Percentiles rank a stretch among this genome's conserved stretches.
These are phyloP conservation scores for Sphaerodactylus townsendi DNA, from an alignment of 2,113 vertebrate genomes.

Conservation along the genomic window DNA sequence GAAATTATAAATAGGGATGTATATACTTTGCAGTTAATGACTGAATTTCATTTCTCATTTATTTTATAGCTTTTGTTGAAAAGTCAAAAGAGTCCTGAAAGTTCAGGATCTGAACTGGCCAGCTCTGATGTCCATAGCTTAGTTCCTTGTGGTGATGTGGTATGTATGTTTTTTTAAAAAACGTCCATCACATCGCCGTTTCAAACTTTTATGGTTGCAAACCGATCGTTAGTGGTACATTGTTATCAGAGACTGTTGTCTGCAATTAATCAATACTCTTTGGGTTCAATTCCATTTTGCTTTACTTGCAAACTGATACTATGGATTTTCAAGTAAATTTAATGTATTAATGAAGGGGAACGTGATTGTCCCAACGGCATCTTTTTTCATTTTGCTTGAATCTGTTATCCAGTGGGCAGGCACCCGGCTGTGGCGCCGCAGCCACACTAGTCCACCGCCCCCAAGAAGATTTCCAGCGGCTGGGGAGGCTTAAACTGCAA, in stretches of 20 bases:
- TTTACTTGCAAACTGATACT: background rate
- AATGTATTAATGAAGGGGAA: background rate
- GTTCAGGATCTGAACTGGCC: background rate
- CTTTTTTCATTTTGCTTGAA: background rate
- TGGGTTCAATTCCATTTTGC: too few species aligned
- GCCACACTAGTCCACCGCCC: too few species aligned
- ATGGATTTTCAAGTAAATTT: background rate
- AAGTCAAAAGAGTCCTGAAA: conserved; percentile 40
- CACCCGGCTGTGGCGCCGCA: too few species aligned
- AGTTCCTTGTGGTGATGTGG: conserved; percentile 70
- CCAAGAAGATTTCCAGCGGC: too few species aligned
- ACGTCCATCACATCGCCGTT: too few species aligned
- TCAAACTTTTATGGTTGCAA: background rate
- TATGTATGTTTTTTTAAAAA: conserved; percentile 36
- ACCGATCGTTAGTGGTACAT: too few species aligned
- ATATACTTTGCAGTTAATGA: background rate
- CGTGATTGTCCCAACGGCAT: background rate
- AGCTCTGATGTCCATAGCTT: conserved; percentile 32
- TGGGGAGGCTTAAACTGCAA: too few species aligned
- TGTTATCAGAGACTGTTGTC: too few species aligned
- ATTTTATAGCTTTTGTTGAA: conserved; percentile 52
- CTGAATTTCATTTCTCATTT: conserved; percentile 15
- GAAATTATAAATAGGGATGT: background rate
- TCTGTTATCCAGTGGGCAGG: too few species aligned
- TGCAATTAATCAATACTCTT: too few species aligned